Evolutionary conservation across 1,140 invertebrate species (phyloP).

Genomic region (Theocolax elegans): DNA sequence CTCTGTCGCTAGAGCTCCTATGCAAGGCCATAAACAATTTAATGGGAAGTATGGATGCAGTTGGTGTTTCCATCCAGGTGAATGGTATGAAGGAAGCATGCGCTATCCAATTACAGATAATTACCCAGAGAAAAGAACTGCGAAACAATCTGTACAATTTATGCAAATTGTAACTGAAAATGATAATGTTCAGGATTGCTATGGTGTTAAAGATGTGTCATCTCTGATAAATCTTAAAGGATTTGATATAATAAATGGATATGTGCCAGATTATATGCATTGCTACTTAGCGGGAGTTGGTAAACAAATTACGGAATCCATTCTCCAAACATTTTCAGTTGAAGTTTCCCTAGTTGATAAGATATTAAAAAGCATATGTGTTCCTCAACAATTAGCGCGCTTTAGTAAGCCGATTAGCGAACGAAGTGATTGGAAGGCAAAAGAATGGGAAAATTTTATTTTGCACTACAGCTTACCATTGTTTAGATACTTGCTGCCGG

Average conservation of each 20-base stretch:
- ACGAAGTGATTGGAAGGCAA: background rate
- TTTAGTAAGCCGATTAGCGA: constrained; percentile 4
- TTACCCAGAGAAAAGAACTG: background rate
- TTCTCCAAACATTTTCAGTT: background rate
- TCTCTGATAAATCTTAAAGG: background rate
- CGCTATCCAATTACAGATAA: background rate
- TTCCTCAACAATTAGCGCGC: too few species aligned
- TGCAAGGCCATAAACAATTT: background rate
- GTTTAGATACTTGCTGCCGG: background rate
- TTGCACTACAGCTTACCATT: background rate
- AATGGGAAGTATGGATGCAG: too few species aligned
- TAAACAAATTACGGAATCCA: constrained; percentile 10
- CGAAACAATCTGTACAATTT: background rate
- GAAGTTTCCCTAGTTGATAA: too few species aligned
- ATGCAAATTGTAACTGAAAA: background rate
- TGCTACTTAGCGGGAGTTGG: background rate
- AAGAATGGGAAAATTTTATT: too few species aligned
- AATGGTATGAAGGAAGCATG: background rate
- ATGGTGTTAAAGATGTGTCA: constrained; percentile 6
- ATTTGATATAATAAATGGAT: background rate
- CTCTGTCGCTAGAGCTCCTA: background rate
- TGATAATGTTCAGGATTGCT: too few species aligned
- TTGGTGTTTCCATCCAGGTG: constrained; percentile 8
- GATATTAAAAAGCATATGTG: too few species aligned
- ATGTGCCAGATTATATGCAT: constrained; percentile 16